Evolutionary conservation across 2,797 vertebrate species (phyloP).

Genomic region (Onychomys torridus): DNA sequence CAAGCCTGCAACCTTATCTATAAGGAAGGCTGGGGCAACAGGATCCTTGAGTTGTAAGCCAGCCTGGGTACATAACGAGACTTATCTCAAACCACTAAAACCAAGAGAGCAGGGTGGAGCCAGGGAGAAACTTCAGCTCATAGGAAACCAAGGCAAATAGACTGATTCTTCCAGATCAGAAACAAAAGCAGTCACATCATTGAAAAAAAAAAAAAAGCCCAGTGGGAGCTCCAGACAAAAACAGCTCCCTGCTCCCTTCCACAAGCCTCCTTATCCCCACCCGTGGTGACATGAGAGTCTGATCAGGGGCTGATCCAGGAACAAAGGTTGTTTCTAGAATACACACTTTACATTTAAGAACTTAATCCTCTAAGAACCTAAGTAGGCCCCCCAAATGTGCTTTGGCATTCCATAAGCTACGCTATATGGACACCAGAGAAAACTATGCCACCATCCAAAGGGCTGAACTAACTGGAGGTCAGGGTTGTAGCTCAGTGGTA

Average conservation of each 20-base stretch:
- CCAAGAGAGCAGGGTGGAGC: too few relatives aligned
- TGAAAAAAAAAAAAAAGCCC: not conserved
- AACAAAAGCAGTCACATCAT: not conserved
- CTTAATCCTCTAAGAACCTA: slow-evolving; percentile 12
- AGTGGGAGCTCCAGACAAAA: not conserved
- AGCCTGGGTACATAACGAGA: not conserved
- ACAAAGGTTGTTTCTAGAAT: slow-evolving; percentile 39
- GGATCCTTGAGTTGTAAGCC: not conserved
- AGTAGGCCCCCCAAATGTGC: not conserved
- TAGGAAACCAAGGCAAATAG: not conserved
- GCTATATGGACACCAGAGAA: not conserved
- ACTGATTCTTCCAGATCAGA: slow-evolving; percentile 7
- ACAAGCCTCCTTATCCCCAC: not conserved
- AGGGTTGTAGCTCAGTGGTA: not conserved
- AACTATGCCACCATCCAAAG: not conserved
- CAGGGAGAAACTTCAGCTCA: not conserved
- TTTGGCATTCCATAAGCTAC: not conserved
- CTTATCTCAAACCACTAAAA: not conserved
- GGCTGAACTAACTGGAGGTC: not conserved
- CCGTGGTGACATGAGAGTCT: not conserved
- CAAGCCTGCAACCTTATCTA: not conserved
- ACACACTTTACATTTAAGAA: not conserved
- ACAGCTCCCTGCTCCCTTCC: not conserved
- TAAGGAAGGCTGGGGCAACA: not conserved
- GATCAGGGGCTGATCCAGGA: not conserved